These are phyloP conservation scores for Cynopterus sphinx DNA, from an alignment of 2,797 vertebrate genomes.

Conservation along the genomic window DNA sequence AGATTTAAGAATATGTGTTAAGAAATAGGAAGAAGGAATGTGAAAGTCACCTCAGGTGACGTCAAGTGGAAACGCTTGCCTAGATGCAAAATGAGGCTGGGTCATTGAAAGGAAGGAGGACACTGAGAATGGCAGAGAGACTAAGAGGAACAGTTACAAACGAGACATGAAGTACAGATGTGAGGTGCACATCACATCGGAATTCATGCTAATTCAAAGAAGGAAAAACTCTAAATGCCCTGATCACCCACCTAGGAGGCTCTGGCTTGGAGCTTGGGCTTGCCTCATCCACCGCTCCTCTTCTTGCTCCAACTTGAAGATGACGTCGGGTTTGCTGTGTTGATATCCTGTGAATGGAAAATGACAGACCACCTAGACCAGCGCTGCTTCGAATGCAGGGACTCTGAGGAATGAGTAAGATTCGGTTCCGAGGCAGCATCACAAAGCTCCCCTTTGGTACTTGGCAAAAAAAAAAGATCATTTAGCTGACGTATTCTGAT, in stretches of 20 bases:
- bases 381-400: not conserved
- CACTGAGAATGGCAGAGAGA: not conserved
- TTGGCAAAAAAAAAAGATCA: not conserved
- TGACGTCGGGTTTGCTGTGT: not conserved
- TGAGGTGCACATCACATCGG: rapidly evolving
- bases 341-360: slow-evolving; percentile 5
- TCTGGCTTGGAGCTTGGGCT: not conserved
- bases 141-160: not conserved
- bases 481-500: not conserved
- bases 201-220: not conserved
- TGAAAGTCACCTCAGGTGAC: not conserved
- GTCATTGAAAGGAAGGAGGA: not conserved
- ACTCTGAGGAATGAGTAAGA: not conserved
- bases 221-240: not conserved
- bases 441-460: not conserved
- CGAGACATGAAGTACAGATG: not conserved
- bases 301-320: slow-evolving; percentile 10
- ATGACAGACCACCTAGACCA: not conserved
- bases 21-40: not conserved
- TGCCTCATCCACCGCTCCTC: not conserved
- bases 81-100: not conserved
- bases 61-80: not conserved
- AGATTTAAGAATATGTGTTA: not conserved
- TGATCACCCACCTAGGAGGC: not conserved
- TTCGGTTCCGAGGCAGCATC: not conserved